Evolutionary conservation across 2,113 vertebrate species (phyloP).

Genomic region (Ceyx cyanopectus): DNA sequence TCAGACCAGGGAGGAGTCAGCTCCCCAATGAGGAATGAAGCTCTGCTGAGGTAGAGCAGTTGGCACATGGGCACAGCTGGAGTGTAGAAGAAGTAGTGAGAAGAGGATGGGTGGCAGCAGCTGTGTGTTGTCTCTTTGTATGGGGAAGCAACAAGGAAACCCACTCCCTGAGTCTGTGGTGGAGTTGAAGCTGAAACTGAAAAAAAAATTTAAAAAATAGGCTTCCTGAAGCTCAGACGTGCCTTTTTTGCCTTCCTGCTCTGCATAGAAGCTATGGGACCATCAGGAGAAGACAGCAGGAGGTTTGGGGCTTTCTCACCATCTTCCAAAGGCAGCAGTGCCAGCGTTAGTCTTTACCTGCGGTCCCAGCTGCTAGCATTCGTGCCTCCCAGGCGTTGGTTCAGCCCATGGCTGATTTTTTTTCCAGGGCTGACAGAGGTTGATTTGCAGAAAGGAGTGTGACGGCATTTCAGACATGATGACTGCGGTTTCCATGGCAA

Average conservation of each 20-base stretch:
- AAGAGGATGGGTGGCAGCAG: neutral
- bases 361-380: neutral
- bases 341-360: neutral
- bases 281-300: rapidly evolving
- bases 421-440: neutral
- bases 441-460: neutral
- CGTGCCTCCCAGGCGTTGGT: neutral
- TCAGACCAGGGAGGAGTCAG: neutral
- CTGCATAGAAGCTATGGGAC: neutral
- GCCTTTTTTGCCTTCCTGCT: rapidly evolving
- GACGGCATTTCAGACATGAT: neutral
- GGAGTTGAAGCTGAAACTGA: neutral
- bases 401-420: neutral
- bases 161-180: neutral
- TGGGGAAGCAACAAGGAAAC: neutral
- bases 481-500: neutral
- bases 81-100: rapidly evolving
- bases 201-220: neutral
- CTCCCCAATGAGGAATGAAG: neutral
- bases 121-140: neutral
- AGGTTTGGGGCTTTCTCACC: neutral
- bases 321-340: neutral
- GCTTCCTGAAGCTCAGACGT: neutral
- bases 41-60: rapidly evolving
- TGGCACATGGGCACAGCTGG: neutral